Evolutionary conservation across 2,113 vertebrate genomes (phyloP), one percentile per base, ranked within the genome.

Genomic region (Rostratula benghalensis): DNA sequence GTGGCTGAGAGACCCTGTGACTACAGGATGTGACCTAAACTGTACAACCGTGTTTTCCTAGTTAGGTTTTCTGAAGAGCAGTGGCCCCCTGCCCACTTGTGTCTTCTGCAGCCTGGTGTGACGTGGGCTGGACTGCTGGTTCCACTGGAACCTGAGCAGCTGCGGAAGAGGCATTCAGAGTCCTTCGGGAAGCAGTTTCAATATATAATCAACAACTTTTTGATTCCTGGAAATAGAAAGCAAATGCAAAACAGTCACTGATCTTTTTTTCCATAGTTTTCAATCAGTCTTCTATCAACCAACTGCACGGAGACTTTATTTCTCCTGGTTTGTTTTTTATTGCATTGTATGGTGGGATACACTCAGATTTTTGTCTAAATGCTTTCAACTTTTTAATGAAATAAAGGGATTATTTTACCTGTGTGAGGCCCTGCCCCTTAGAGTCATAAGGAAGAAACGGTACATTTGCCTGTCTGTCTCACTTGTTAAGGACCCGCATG

Each of bases 31-130:
- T 0, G 0, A 20, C 13, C 3, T 56, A 20, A 75, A 41, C 35
- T 87, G 65, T 82, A 46, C 67, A 89, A 7, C 37, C 22, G 65
- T 57, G 24, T 63, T 83, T 59, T 77, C 35, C 16, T 71, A 25
- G 35, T 63, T 59, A 17, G 23, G 23, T 70, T 83, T 94, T 61
- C 37, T 90, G 79, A 65, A 76, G 67, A 93, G 41, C 67, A 80
- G 76, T 74, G 82, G 41, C 53, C 3, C 0, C 57, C 53, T 93
- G 90, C 85, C 82, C 41, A 45, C 0, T 0, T 20, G 30, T 5
- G 7, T 60, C 43, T 43, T 24, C 39, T 61, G 70, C 35, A 85
- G 61, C 70, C 61, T 80, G 41, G 7, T 27, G n/a, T 53, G 76
- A 9, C 0, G 1, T 61, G 67, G 63, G 57, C 39, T 9, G 4